These are phyloP conservation scores for Girardinichthys multiradiatus DNA, from an alignment of 2,113 vertebrate species.

Conservation along the genomic window DNA sequence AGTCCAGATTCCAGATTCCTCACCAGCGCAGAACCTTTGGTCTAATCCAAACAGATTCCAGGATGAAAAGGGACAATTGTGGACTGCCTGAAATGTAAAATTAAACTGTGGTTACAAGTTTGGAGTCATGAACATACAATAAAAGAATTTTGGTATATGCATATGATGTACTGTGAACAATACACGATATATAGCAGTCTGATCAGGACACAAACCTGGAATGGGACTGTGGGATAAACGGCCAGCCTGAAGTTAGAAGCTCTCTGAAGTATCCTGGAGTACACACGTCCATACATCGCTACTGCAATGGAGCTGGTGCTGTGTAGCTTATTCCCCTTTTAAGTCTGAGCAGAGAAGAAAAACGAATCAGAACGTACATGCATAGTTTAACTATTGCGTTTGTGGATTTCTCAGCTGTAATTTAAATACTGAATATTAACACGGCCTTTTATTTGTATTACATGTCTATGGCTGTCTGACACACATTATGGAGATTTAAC, in stretches of 20 bases:
- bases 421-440: background rate
- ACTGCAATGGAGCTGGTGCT: background rate
- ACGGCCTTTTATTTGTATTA: background rate
- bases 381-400: no score
- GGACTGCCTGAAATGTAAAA: conserved; percentile 1
- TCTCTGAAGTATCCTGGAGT: conserved; percentile 61
- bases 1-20: conserved; percentile 1
- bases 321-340: background rate
- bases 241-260: conserved; percentile 43
- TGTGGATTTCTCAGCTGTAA: background rate
- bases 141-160: background rate
- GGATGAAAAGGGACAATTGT: conserved; percentile 47
- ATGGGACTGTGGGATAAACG: background rate
- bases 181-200: background rate
- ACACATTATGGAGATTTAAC: background rate
- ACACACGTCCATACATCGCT: conserved; percentile 74
- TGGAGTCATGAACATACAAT: background rate
- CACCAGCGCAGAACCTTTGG: background rate
- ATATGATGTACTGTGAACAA: background rate
- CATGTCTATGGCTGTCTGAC: background rate
- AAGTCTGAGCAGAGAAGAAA: background rate
- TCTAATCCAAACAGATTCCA: conserved; percentile 23
- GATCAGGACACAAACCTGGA: conserved; percentile 39
- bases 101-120: no score
- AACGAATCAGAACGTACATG: background rate